Evolutionary conservation across 2,888 invertebrate genomes (phyloP), one percentile per base, ranked within the genome.

Genomic region (Argyresthia albistria): DNA sequence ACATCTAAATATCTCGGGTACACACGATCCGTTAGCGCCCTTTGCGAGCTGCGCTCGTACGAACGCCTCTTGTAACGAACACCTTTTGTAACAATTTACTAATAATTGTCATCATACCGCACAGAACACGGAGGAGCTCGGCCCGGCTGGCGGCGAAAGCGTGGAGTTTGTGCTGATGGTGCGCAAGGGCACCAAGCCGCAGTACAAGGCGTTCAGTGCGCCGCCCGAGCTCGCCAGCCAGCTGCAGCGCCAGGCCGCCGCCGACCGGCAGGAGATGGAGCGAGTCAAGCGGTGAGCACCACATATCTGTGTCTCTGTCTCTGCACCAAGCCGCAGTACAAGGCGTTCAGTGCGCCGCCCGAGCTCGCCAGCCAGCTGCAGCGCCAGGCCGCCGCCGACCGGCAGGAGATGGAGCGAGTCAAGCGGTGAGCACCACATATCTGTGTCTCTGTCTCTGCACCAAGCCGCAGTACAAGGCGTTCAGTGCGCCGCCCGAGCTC

Each of bases 101-200:
- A 7, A 16, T 36, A n/a, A 10, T 12, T 12, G 12, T 43, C 2
- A n/a, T 25, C 3, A 4, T 4, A 46, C 35, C 35, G 46, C 52
- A 10, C 64, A 90, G 90, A 76, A 90, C 25, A 25, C 25, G 25
- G 25, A 25, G 3, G 25, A 25, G 25, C 25, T 25, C 25, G 6
- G 25, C 25, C 6, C 25, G 2, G 25, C 25, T 67, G 90, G 91
- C n/a, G 90, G 89, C 57, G 89, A 89, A 53, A 91, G 92, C 0
- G 92, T 97, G 46, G 95, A 95, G 57, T 98, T 99, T 79, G 95
- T 97, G 1, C 79, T 99, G 42, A 96, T 99, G 95, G 91, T 97
- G 4, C 90, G 97, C 45, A 97, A 96, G 73, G 97, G 97, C 14
- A 97, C 97, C 59, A 97, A 97, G 67, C 96, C 96, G 56, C 94